Evolutionary conservation across 2,797 vertebrate species (phyloP), one percentile per base, ranked within the genome.

Genomic region (Odontamblyopus lacepedii): DNA sequence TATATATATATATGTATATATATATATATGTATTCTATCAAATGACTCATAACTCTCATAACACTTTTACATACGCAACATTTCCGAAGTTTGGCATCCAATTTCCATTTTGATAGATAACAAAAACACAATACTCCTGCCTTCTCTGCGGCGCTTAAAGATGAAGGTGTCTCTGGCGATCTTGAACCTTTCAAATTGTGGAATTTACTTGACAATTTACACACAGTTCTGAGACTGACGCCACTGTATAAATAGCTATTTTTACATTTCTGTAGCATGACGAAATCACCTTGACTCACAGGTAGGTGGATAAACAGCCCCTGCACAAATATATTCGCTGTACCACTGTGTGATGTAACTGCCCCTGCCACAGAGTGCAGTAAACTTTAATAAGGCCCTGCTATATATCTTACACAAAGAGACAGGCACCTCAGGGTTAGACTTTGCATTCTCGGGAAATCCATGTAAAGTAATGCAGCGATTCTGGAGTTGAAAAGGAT

Each of bases 281-380:
- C 69, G 67, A 66, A 74, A 76, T 67, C 57, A 51, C n/a, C 41
- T 64, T 51, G 62, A 35, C n/a, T 71, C 30, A 48, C 19, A 67
- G 0, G 19, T 55, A 51, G 56, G 32, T 5, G 41, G n/a, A n/a
- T 48, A 48, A 48, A 48, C 13, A 64, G 59, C 23, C 23, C 11
- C 4, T 44, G 63, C n/a, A 64, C 1, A 61, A 69, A 29, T 44
- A 51, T 30, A 61, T 13, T 16, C 19, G 50, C 32, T 48, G 44
- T 48, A 48, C 44, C 44, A 48, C 4, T 1, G 13, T 5, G 5
- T 73, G 69, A 78, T 57, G 53, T 11, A 75, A 77, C 56, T 29
- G 29, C 35, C 60, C 6, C 23, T 48, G 32, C 32, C 69, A 70
- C 23, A 50, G 32, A 19, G 67, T 72, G n/a, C 12, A 53, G 70